Evolutionary conservation across 2,797 vertebrate species (phyloP), one percentile per base, ranked within the genome.

Genomic region (Liparis tanakae): DNA sequence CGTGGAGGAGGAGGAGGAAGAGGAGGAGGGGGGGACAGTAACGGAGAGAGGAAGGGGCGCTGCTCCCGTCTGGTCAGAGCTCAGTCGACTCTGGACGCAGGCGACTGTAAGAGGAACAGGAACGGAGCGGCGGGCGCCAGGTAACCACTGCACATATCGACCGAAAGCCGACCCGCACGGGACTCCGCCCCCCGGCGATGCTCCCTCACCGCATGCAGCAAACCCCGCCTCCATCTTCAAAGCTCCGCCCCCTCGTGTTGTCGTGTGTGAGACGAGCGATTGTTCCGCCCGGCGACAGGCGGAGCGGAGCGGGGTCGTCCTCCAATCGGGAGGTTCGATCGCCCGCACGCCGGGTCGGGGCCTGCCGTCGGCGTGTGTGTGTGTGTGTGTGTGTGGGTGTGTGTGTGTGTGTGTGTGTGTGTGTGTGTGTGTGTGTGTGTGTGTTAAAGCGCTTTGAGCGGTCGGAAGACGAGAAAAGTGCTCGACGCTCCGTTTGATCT

Each of bases 11-110:
- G 37, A 39, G 37, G 30, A 36, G 54, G 54, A 53, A 6, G 56
- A 13, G 93, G 94, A 20, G 95, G 94, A 94, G 92, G 74, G 44
- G 87, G 83, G 5, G 90, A 90, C 0, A 81, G 78, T 10, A 95
- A 87, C 0, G 93, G 88, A 0, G 97, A 98, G 62, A 91, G 89
- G 67, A 95, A 93, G 63, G 86, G 94, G 9, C 96, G 96, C 70
- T 89, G 94, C 18, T 88, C 92, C 1, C 89, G 95, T 4, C 93
- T 93, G 87, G 51, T 88, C 71, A 94, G 93, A 88, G 95, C 93
- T 0, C 93, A 93, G 58, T 91, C 96, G 0, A 86, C 94, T 0
- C 92, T 95, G 0, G 96, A 96, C 8, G 87, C 88, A 0, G 92
- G 94, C 1, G 96, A 96, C 53, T 93, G 84, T 75, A 90, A 79